Evolutionary conservation across 2,113 vertebrate genomes (phyloP).

Genomic region (Spermophilus dauricus): DNA sequence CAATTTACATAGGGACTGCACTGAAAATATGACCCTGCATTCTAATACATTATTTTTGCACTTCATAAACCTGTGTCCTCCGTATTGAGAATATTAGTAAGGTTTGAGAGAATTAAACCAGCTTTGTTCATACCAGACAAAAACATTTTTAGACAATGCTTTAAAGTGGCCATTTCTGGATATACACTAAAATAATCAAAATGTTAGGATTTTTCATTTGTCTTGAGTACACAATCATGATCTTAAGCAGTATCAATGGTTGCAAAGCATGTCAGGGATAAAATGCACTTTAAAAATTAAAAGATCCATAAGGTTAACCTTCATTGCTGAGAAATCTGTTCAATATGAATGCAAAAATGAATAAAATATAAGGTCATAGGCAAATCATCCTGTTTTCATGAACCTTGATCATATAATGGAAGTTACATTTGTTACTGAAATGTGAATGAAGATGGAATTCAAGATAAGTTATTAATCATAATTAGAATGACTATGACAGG

Average conservation of each 20-base stretch:
- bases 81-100: background rate
- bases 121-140: background rate
- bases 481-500: constrained; percentile 95
- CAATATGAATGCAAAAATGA: constrained; percentile 93
- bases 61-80: background rate
- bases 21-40: background rate
- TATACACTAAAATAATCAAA: constrained; percentile 76
- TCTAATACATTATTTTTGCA: constrained; percentile 6
- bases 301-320: constrained; percentile 85
- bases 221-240: constrained; percentile 67
- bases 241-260: constrained; percentile 68
- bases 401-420: constrained; percentile 90
- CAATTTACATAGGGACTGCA: background rate
- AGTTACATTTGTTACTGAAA: constrained; percentile 90
- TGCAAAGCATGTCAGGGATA: constrained; percentile 71
- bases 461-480: constrained; percentile 98
- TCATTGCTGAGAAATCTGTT: constrained; percentile 88
- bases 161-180: constrained; percentile 46
- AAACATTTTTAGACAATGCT: constrained; percentile 43
- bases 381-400: constrained; percentile 88
- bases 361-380: constrained; percentile 96
- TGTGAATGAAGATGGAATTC: constrained; percentile 94
- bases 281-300: constrained; percentile 82
- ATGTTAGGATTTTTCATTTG: constrained; percentile 82
- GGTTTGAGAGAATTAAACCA: constrained; percentile 32